Percentiles rank a stretch among this genome's conserved stretches.
Evolutionary conservation across 2,888 invertebrate genomes (phyloP).

Genomic region (Chloroclystis v-ata): DNA sequence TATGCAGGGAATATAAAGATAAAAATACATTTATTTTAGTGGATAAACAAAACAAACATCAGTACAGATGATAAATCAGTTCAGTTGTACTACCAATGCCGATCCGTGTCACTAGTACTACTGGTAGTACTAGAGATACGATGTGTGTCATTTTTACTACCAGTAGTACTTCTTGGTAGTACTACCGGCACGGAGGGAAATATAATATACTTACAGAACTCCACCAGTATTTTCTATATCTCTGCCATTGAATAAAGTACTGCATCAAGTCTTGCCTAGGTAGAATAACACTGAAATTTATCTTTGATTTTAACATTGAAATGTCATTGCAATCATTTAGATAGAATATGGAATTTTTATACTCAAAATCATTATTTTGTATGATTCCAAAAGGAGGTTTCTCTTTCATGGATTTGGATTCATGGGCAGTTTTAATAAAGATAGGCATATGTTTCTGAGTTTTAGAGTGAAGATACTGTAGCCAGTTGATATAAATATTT

Average conservation of each 20-base stretch:
- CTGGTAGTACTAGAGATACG: too few species aligned
- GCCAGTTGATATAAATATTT: conserved; percentile 60
- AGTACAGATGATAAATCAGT: too few species aligned
- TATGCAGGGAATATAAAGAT: too few species aligned
- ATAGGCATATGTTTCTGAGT: conserved; percentile 51
- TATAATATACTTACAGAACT: conserved; percentile 78
- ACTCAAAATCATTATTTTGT: conserved; percentile 16
- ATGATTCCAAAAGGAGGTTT: conserved; percentile 44
- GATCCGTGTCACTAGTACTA: too few species aligned
- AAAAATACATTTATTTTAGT: too few species aligned
- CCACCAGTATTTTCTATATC: conserved; percentile 91
- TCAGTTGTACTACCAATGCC: too few species aligned
- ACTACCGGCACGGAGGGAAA: too few species aligned
- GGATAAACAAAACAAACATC: too few species aligned
- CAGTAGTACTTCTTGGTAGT: too few species aligned
- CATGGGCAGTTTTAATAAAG: conserved; percentile 36
- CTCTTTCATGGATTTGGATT: background rate
- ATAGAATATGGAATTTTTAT: conserved; percentile 26
- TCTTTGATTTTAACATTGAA: conserved; percentile 33
- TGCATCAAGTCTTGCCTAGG: conserved; percentile 75
- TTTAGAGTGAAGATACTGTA: conserved; percentile 49
- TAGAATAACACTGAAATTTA: conserved; percentile 63
- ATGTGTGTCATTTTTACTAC: too few species aligned
- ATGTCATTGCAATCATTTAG: conserved; percentile 31
- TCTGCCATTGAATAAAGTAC: conserved; percentile 85